Conservation (phyloP, 2,113 vertebrate species). For the Synchiropus splendidus region DNA sequence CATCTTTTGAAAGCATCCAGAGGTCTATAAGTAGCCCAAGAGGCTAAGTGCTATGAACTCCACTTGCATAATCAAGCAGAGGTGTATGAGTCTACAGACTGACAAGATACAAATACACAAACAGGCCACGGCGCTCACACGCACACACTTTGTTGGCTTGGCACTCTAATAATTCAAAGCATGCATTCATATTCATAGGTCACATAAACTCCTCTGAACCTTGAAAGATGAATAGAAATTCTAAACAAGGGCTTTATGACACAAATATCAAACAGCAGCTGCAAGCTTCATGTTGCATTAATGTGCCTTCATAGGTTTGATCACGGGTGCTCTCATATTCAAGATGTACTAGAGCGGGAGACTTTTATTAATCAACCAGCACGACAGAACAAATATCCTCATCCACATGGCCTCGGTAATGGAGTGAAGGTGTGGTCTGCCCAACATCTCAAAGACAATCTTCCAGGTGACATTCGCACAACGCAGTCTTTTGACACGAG, state of each 20-base stretch:
- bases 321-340: slow-evolving; percentile 1
- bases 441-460: too few relatives aligned
- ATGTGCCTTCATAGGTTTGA: slow-evolving; percentile 1
- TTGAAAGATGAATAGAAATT: slow-evolving; percentile 44
- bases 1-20: slow-evolving; percentile 27
- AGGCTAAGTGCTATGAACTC: slow-evolving; percentile 45
- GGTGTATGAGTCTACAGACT: slow-evolving; percentile 24
- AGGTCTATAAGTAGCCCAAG: slow-evolving; percentile 36
- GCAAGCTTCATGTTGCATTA: slow-evolving; percentile 9
- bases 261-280: slow-evolving; percentile 36
- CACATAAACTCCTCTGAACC: slow-evolving; percentile 37
- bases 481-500: too few relatives aligned
- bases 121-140: slow-evolving; percentile 1
- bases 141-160: slow-evolving; percentile 8
- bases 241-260: slow-evolving; percentile 31
- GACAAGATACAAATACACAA: slow-evolving; percentile 20
- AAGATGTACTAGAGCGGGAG: too few relatives aligned
- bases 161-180: slow-evolving; percentile 44
- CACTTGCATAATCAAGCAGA: slow-evolving; percentile 39
- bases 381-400: too few relatives aligned
- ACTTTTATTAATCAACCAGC: too few relatives aligned
- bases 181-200: slow-evolving; percentile 50
- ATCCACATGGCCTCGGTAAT: too few relatives aligned
- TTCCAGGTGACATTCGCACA: too few relatives aligned
- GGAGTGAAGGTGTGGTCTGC: too few relatives aligned